Percentiles rank a stretch among this genome's conserved stretches.
Evolutionary conservation across 2,113 vertebrate species (phyloP).

Genomic region (Pollimyrus isidori): DNA sequence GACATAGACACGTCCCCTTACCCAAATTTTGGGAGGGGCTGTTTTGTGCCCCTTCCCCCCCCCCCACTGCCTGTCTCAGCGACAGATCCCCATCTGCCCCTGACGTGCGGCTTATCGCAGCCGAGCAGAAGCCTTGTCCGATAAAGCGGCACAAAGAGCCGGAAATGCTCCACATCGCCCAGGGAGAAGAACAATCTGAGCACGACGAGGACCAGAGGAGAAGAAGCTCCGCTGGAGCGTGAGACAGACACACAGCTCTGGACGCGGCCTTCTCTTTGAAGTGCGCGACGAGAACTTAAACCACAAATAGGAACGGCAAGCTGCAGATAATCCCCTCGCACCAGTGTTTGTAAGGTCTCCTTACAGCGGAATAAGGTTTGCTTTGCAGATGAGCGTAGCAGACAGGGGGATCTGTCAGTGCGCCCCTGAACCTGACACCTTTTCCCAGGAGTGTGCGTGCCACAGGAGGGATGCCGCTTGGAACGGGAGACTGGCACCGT

Average conservation of each 20-base stretch:
- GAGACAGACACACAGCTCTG: not conserved
- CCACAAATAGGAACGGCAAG: not conserved
- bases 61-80: not conserved
- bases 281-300: not conserved
- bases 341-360: not conserved
- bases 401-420: not conserved
- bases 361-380: not conserved
- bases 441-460: not conserved
- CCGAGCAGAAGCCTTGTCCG: not conserved
- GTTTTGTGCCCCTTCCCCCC: not conserved
- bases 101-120: not conserved
- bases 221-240: not conserved
- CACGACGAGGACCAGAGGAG: not conserved
- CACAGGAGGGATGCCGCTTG: not conserved
- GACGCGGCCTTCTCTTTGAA: not conserved
- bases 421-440: not conserved
- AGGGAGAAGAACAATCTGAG: not conserved
- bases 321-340: not conserved
- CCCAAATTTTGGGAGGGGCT: not conserved
- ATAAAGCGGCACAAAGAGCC: not conserved
- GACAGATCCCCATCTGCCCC: not conserved
- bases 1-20: not conserved
- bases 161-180: not conserved
- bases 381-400: not conserved
- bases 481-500: not conserved